Percentiles rank a stretch among this genome's conserved stretches.
These are phyloP conservation scores for Sminthurinus aureus DNA, from an alignment of 2,888 invertebrate species.

Conservation along the genomic window DNA sequence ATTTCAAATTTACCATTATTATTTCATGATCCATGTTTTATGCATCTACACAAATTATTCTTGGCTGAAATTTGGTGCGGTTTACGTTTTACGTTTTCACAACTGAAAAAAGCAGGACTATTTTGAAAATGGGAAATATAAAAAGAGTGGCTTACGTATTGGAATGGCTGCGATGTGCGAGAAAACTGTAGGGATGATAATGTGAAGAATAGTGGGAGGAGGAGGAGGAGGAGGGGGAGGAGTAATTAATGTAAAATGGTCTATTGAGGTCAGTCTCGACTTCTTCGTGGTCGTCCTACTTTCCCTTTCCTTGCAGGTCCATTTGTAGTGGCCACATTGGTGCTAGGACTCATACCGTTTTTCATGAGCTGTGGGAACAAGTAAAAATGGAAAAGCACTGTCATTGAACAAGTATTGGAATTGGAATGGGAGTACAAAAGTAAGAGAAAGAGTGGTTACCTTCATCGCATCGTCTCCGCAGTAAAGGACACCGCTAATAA, in stretches of 20 bases:
- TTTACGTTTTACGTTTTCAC: too few relatives aligned
- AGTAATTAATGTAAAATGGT: conserved; percentile 2
- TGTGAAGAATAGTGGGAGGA: conserved; percentile 9
- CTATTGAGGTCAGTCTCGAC: conserved; percentile 78
- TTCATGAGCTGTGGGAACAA: conserved; percentile 52
- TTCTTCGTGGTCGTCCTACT: conserved; percentile 85
- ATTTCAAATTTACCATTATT: background rate
- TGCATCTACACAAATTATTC: background rate
- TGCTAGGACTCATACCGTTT: conserved; percentile 59
- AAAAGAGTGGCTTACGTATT: conserved; percentile 30
- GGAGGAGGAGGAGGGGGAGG: too few relatives aligned
- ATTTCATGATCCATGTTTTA: too few relatives aligned
- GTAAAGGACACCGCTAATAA: conserved; percentile 87
- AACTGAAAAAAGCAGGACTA: too few relatives aligned
- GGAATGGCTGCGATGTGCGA: conserved; percentile 44
- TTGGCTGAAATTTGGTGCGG: background rate
- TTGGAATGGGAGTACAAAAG: background rate
- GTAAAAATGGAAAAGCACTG: background rate
- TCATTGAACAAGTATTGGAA: background rate
- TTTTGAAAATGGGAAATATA: conserved; percentile 1
- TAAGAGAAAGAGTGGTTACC: conserved; percentile 64
- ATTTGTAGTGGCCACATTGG: conserved; percentile 57
- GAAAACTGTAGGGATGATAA: background rate
- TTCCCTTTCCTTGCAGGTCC: conserved; percentile 77
- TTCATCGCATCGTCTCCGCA: conserved; percentile 97